Evolutionary conservation across 2,888 invertebrate species (phyloP).

Genomic region (Petrolisthes manimaculis): DNA sequence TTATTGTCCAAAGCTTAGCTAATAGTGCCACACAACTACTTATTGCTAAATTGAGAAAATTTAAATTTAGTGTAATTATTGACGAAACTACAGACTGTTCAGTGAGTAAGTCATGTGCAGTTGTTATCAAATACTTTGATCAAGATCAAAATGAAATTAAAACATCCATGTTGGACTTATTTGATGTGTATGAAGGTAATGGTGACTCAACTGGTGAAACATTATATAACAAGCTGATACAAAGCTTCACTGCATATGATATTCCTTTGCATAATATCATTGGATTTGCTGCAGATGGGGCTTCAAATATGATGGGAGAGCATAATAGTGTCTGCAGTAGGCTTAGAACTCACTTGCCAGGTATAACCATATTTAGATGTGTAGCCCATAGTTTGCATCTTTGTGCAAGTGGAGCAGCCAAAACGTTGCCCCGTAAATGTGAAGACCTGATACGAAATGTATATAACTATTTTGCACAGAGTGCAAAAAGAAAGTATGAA

Average conservation of each 20-base stretch:
- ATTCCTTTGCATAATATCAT: not conserved
- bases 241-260: not conserved
- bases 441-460: not conserved
- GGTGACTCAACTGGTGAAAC: not conserved
- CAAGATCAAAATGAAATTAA: not conserved
- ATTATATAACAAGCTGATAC: not conserved
- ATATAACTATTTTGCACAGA: slow-evolving; percentile 5
- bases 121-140: not conserved
- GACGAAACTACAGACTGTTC: slow-evolving; percentile 11
- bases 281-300: not conserved
- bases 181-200: not conserved
- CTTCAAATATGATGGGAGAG: not conserved
- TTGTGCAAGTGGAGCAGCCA: slow-evolving; percentile 3
- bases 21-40: not conserved
- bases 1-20: not conserved
- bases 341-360: not conserved
- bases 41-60: not conserved
- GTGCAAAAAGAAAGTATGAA: not conserved
- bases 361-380: not conserved
- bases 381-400: not conserved
- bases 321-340: not conserved
- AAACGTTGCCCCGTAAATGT: not conserved
- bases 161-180: not conserved
- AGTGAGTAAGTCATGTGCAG: not conserved
- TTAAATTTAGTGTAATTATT: not conserved